A percentile compares a stretch with the other conserved stretches of the same genome.
Evolutionary conservation across 2,888 invertebrate species (phyloP).

Genomic region (Dryobotodes eremita): DNA sequence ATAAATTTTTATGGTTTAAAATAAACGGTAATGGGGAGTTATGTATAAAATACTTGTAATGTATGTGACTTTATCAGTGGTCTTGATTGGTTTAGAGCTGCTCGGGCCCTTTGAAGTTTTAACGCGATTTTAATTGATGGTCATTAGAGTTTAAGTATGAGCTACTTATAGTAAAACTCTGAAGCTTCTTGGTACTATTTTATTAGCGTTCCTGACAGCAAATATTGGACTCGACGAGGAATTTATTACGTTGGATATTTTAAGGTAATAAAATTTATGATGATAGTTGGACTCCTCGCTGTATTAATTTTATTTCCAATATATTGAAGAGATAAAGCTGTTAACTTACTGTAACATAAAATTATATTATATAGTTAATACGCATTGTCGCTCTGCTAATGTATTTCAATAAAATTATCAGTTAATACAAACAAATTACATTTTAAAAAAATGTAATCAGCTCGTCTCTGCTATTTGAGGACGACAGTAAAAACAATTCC

Average conservation of each 20-base stretch:
- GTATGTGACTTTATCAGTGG: slow-evolving; percentile 79
- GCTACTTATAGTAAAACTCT: slow-evolving; percentile 58
- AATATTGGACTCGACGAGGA: slow-evolving; percentile 46
- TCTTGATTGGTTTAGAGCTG: slow-evolving; percentile 75
- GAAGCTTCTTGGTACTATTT: slow-evolving; percentile 49
- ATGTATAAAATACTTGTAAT: slow-evolving; percentile 79
- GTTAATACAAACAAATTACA: background rate
- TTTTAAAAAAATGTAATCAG: background rate
- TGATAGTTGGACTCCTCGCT: slow-evolving; percentile 19
- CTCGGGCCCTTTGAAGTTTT: slow-evolving; percentile 77
- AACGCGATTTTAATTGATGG: slow-evolving; percentile 75
- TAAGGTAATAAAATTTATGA: slow-evolving; percentile 35
- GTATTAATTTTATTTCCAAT: slow-evolving; percentile 15
- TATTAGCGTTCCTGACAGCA: slow-evolving; percentile 45
- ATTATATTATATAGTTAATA: slow-evolving; percentile 11
- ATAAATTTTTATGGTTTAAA: slow-evolving; percentile 84
- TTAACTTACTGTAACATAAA: background rate
- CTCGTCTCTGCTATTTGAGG: background rate
- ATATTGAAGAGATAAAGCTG: slow-evolving; percentile 22
- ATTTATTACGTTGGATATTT: slow-evolving; percentile 41
- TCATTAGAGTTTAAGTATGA: slow-evolving; percentile 68
- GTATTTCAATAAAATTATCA: slow-evolving; percentile 24
- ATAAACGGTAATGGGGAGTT: slow-evolving; percentile 79
- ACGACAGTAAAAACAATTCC: background rate
- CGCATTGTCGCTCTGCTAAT: slow-evolving; percentile 7